Base-by-base conservation (phyloP, 1,140 invertebrate species). In the Musca domestica region DNA sequence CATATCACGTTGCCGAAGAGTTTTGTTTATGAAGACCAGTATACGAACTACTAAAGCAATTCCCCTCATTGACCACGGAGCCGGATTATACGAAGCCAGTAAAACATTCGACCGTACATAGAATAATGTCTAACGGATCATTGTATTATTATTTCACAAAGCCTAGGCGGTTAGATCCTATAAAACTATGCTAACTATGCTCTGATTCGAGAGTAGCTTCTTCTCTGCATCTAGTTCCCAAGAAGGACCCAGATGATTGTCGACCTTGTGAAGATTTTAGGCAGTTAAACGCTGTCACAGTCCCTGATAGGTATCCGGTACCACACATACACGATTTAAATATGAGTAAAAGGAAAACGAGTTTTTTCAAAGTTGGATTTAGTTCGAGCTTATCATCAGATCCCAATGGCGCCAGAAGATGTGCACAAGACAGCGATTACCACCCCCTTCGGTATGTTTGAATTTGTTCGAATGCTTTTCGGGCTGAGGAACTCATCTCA, bases 201-300 rank as follows among this genome's bases (percentile, higher is more conserved):
- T 49, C 19, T 10, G n/a, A 49, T 17, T 20, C n/a, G 5, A 17
- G 10, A 2, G 48, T 49, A 20, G 48, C 48, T 14, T 49, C 48
- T 49, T 2, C n/a, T 5, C n/a, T 49, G 19, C 48, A 49, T 20
- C n/a, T 49, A 5, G 48, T 49, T 19, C 48, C 48, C 48, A 19
- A 49, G 19, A 49, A 49, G 48, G 48, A 49, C 4, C 48, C 48
- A 17, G 19, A 49, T 49, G 48, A 49, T 49, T 83, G 75, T 72
- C 67, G 83, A 3, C 73, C 78, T 1, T 82, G 77, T 67, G 81
- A 83, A 0, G 84, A 86, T 71, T 86, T 83, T 68, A 69, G 82
- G 12, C 27, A 58, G n/a, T 67, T 86, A 1, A 87, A 86, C 69
- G 17, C 10, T 49, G 52, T 66, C 25, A 66, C 65, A 15, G 51